Conservation (phyloP, 2,113 vertebrate genomes). For the Ancistrus triradiatus region DNA sequence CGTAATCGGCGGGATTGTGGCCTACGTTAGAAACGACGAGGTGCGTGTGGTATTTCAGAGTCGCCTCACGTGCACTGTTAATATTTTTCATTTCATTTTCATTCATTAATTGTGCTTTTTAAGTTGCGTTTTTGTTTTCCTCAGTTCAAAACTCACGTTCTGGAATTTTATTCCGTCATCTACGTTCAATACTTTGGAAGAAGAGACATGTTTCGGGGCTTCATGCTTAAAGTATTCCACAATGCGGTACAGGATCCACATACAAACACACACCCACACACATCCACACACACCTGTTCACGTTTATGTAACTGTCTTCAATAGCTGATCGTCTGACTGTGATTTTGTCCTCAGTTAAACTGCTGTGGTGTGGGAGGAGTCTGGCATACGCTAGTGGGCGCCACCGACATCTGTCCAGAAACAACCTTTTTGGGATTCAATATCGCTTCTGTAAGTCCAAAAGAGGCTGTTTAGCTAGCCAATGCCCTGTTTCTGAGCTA, state of each 20-base stretch:
- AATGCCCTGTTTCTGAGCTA: too few species aligned
- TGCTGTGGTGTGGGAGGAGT: not conserved
- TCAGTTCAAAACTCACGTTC: not conserved
- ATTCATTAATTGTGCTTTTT: too few species aligned
- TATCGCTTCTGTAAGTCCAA: conserved; percentile 3
- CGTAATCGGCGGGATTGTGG: not conserved
- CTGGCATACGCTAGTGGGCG: not conserved
- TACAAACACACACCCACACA: too few species aligned
- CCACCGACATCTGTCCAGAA: conserved; percentile 10
- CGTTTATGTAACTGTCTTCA: not conserved
- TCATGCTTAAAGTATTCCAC: not conserved
- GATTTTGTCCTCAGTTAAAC: conserved; percentile 10
- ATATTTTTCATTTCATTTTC: too few species aligned
- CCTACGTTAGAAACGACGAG: not conserved
- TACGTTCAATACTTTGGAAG: conserved; percentile 12
- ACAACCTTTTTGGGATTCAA: not conserved
- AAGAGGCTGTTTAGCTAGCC: not conserved
- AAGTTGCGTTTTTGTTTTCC: not conserved
- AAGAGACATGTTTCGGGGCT: not conserved
- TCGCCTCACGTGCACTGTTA: too few species aligned
- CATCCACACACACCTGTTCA: too few species aligned
- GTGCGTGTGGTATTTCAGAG: too few species aligned
- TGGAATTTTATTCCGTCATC: not conserved
- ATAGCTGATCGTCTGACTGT: too few species aligned
- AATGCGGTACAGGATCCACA: too few species aligned